A percentile compares a stretch with the other conserved stretches of the same genome.
Evolutionary conservation across 2,797 vertebrate species (phyloP).

Genomic region (Scarus forsteni): DNA sequence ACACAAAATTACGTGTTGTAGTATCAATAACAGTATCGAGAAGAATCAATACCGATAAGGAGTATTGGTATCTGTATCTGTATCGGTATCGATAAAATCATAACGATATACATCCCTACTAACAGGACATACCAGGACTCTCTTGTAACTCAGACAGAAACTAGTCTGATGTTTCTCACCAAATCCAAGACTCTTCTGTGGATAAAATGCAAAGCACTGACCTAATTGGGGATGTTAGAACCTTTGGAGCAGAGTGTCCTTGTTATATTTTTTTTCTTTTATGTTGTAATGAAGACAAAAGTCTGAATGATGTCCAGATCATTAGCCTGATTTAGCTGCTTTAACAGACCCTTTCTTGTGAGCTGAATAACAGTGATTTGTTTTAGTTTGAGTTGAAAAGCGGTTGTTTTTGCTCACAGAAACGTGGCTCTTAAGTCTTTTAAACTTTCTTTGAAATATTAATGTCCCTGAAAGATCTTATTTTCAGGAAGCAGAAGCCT

Average conservation of each 20-base stretch:
- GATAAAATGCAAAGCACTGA: background rate
- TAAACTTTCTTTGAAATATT: constrained; percentile 76
- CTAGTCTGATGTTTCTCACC: background rate
- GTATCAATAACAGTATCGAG: no score
- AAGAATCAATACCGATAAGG: no score
- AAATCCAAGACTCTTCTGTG: background rate
- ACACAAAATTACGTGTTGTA: no score
- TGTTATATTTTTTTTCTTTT: constrained; percentile 9
- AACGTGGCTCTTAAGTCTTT: constrained; percentile 41
- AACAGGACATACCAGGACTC: no score
- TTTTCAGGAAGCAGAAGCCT: constrained; percentile 65
- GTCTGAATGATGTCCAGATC: constrained; percentile 34
- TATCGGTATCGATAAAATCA: no score
- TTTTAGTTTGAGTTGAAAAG: constrained; percentile 30
- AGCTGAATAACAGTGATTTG: constrained; percentile 51
- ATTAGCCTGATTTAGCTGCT: constrained; percentile 42
- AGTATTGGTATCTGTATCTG: no score
- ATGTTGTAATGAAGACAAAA: constrained; percentile 7
- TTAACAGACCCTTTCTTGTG: constrained; percentile 16
- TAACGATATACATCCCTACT: no score
- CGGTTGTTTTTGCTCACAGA: constrained; percentile 47
- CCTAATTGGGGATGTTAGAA: constrained; percentile 10
- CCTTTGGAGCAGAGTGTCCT: constrained; percentile 12
- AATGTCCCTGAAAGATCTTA: constrained; percentile 67
- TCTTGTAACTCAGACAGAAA: no score